These are phyloP conservation scores for Bradynema listronoti DNA, from an alignment of 1,140 invertebrate species.

Conservation along the genomic window DNA sequence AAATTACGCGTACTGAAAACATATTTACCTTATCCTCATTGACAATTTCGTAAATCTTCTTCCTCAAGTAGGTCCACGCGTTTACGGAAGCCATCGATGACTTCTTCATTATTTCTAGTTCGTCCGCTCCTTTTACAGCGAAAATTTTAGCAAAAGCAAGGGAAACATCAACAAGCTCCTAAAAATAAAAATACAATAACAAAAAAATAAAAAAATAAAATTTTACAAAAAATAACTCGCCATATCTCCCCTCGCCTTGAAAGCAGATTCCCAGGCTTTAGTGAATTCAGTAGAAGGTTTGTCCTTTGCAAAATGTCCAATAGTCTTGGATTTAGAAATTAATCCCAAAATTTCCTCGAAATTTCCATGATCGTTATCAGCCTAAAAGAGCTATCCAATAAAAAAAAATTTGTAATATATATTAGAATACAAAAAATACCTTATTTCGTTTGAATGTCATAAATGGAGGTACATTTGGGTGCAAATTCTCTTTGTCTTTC, in stretches of 20 bases:
- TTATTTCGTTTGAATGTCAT: conserved; percentile 84
- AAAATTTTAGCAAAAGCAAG: conserved; percentile 76
- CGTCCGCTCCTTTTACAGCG: conserved; percentile 87
- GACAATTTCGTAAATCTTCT: conserved; percentile 97
- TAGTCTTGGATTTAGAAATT: conserved; percentile 74
- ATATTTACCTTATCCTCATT: conserved; percentile 86
- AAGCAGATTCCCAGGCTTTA: conserved; percentile 77
- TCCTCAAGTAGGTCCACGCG: conserved; percentile 87
- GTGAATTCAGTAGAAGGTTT: conserved; percentile 85
- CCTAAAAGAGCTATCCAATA: conserved; percentile 63
- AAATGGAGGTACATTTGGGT: conserved; percentile 70
- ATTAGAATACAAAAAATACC: conserved; percentile 60
- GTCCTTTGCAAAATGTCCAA: conserved; percentile 90
- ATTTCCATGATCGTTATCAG: conserved; percentile 88
- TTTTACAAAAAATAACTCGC: no score
- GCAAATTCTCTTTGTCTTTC: conserved; percentile 69
- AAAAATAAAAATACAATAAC: no score
- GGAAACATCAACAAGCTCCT: conserved; percentile 69
- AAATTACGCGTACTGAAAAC: conserved; percentile 16
- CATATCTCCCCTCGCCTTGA: no score
- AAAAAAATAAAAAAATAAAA: no score
- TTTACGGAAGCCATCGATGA: conserved; percentile 85
- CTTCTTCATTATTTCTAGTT: conserved; percentile 85
- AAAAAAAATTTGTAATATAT: conserved; percentile 8
- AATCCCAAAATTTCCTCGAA: conserved; percentile 77